Conservation (phyloP, 35 echinoderm and acorn worm species). For the Strongylocentrotus purpuratus region DNA sequence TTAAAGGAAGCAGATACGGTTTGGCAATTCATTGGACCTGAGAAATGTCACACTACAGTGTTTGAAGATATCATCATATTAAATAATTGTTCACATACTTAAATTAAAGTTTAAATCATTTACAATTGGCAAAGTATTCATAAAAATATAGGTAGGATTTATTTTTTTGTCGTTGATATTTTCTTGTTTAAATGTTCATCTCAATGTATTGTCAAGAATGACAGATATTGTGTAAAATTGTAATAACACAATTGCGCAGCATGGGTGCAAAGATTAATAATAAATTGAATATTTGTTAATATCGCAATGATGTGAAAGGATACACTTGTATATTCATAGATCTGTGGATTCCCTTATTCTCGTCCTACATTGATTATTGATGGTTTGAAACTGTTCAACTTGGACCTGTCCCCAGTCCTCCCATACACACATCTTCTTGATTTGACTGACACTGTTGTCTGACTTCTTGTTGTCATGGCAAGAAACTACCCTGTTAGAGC, state of each 20-base stretch:
- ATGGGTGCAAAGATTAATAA: neutral
- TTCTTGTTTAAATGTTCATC: neutral
- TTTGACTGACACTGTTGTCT: neutral
- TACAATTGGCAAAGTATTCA: neutral
- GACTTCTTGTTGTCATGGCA: neutral
- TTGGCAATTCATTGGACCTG: neutral
- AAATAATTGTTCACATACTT: neutral
- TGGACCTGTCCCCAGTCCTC: constrained; percentile 22
- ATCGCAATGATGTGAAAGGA: neutral
- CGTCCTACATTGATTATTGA: constrained; percentile 7
- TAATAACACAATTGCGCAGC: neutral
- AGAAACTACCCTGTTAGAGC: constrained; percentile 53
- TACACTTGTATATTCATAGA: neutral
- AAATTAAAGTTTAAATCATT: neutral
- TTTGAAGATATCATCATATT: neutral
- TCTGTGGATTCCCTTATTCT: neutral
- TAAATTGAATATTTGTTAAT: neutral
- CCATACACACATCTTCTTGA: constrained; percentile 35
- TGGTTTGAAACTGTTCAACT: constrained; percentile 28
- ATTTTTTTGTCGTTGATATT: neutral
- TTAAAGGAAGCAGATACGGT: neutral
- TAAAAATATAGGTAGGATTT: neutral
- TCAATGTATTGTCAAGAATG: neutral
- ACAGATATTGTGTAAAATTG: neutral
- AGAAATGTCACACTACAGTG: neutral